Conservation (phyloP, 2,113 vertebrate genomes). For the Sciurus niger region DNA sequence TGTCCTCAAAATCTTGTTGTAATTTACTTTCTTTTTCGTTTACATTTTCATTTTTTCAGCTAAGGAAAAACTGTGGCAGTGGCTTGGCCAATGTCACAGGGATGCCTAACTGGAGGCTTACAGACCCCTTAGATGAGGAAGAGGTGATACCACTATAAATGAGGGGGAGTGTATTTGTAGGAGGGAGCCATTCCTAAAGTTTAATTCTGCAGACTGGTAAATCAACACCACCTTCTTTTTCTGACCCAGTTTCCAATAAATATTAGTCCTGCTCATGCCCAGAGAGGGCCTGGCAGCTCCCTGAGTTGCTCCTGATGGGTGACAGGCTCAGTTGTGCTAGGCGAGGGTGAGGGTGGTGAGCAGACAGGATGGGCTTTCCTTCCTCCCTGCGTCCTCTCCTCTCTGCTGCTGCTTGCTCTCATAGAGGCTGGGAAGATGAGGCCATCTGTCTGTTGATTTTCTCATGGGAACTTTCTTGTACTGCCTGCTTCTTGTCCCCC, state of each 20-base stretch:
- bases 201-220: constrained; percentile 3
- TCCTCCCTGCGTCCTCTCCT: background rate
- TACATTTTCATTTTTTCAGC: constrained; percentile 2
- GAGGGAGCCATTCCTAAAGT: background rate
- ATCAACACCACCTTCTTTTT: background rate
- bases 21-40: background rate
- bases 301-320: background rate
- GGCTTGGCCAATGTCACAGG: background rate
- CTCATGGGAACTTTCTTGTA: background rate
- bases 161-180: too few species aligned
- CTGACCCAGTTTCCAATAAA: constrained; percentile 14
- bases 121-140: background rate
- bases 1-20: constrained; percentile 13
- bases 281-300: background rate
- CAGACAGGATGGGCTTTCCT: accelerated
- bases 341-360: background rate
- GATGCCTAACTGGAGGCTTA: background rate
- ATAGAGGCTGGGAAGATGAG: background rate
- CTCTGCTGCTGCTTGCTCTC: background rate
- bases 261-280: background rate
- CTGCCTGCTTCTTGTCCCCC: background rate
- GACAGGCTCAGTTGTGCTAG: too few species aligned
- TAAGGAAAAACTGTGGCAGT: background rate
- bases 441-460: background rate
- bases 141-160: too few species aligned